Evolutionary conservation across 53 echinoderm and acorn worm species (phyloP).

Genomic region (Holothuria leucospilota): DNA sequence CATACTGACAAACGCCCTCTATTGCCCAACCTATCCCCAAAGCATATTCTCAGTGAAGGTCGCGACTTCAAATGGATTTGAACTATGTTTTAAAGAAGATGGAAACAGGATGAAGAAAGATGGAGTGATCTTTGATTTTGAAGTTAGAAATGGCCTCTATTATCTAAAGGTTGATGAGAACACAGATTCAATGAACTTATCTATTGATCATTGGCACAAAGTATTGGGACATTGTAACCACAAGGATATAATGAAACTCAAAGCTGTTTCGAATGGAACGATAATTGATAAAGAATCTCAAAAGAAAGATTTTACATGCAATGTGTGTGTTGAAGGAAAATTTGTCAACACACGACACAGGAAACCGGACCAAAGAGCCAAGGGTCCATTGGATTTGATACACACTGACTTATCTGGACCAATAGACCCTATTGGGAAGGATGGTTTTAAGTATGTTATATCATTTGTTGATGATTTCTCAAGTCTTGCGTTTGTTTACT

Average conservation of each 20-base stretch:
- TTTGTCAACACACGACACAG: slow-evolving; percentile 22
- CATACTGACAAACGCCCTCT: slow-evolving; percentile 25
- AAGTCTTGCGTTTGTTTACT: slow-evolving; percentile 37
- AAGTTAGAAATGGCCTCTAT: slow-evolving; percentile 16
- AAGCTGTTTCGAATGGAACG: slow-evolving; percentile 46
- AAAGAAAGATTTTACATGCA: slow-evolving; percentile 8
- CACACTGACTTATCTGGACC: slow-evolving; percentile 51
- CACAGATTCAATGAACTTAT: neutral
- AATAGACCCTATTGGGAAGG: slow-evolving; percentile 40
- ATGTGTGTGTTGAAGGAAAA: slow-evolving; percentile 44
- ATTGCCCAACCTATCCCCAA: slow-evolving; percentile 38
- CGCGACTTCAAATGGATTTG: slow-evolving; percentile 39
- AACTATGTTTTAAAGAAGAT: slow-evolving; percentile 7
- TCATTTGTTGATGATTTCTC: slow-evolving; percentile 57
- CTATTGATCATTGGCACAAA: slow-evolving; percentile 43
- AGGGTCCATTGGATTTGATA: neutral
- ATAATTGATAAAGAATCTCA: slow-evolving; percentile 13
- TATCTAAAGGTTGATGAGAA: slow-evolving; percentile 32
- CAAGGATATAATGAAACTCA: slow-evolving; percentile 44
- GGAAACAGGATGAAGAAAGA: slow-evolving; percentile 37
- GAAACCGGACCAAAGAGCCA: slow-evolving; percentile 6
- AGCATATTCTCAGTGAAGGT: slow-evolving; percentile 56
- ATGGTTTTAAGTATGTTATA: slow-evolving; percentile 49
- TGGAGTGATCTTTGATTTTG: slow-evolving; percentile 33
- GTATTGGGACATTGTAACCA: slow-evolving; percentile 59